Evolutionary conservation across 2,888 invertebrate species (phyloP).

Genomic region (Aromia moschata): DNA sequence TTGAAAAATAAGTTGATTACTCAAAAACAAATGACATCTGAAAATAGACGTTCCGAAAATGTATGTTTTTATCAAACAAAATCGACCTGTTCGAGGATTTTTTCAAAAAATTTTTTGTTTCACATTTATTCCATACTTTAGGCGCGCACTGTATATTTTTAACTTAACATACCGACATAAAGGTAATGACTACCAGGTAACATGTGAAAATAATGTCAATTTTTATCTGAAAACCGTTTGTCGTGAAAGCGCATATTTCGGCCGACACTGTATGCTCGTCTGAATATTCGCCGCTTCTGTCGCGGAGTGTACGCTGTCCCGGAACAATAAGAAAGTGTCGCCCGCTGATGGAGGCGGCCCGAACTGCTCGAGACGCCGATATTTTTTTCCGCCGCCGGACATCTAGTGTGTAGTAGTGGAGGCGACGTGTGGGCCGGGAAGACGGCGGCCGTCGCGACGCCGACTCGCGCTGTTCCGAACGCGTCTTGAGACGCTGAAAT

Average conservation of each 20-base stretch:
- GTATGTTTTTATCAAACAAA: no score
- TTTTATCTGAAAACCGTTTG: neutral
- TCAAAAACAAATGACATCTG: no score
- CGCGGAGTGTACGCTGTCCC: slow-evolving; percentile 4
- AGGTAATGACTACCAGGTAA: neutral
- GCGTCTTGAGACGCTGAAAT: slow-evolving; percentile 12
- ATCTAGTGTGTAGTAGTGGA: slow-evolving; percentile 62
- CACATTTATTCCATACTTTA: no score
- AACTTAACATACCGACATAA: no score
- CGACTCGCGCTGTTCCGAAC: slow-evolving; percentile 13
- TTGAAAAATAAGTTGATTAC: no score
- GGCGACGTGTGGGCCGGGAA: slow-evolving; percentile 36
- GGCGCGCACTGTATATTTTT: no score
- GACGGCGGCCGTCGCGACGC: slow-evolving; percentile 43
- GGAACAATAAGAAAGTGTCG: slow-evolving; percentile 54
- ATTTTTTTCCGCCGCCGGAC: slow-evolving; percentile 56
- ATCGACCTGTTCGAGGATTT: no score
- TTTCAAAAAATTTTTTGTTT: no score
- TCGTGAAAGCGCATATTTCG: no score
- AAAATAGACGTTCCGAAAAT: no score
- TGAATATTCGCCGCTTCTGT: neutral
- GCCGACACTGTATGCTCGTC: no score
- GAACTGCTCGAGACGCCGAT: slow-evolving; percentile 54
- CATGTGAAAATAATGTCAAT: neutral
- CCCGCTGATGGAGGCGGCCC: slow-evolving; percentile 55